Conservation (phyloP, 2,888 invertebrate species). For the Epirrhoe tristata region DNA sequence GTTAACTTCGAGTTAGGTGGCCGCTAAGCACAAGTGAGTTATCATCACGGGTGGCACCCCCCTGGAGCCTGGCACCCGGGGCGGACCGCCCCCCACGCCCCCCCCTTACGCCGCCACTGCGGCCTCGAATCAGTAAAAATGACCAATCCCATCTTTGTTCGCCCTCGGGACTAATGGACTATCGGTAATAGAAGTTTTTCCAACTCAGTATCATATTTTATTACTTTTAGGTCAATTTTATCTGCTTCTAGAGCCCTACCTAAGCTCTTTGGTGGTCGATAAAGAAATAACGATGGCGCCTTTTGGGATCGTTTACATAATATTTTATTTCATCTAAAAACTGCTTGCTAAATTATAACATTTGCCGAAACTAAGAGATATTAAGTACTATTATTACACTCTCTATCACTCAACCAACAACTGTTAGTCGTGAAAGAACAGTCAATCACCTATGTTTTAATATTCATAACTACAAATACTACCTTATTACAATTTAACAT, state of each 20-base stretch:
- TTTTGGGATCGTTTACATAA: slow-evolving; percentile 11
- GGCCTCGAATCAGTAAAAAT: background rate
- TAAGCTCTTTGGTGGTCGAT: background rate
- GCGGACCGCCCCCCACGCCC: too few relatives aligned
- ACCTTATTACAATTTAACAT: too few relatives aligned
- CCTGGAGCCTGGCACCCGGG: too few relatives aligned
- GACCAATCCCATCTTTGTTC: slow-evolving; percentile 26
- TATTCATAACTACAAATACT: too few relatives aligned
- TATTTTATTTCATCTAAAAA: background rate
- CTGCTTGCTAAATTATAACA: background rate
- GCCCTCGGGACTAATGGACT: slow-evolving; percentile 25
- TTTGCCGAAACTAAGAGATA: background rate
- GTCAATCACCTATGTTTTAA: too few relatives aligned
- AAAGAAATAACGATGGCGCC: slow-evolving; percentile 7
- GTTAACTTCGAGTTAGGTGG: too few relatives aligned
- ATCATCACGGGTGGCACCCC: too few relatives aligned
- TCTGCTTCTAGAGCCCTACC: background rate
- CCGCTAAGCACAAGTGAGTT: too few relatives aligned
- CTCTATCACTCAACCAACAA: background rate
- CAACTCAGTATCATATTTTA: slow-evolving; percentile 26
- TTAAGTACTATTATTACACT: background rate
- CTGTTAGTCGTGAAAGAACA: too few relatives aligned
- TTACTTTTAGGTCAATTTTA: background rate
- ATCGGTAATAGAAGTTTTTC: slow-evolving; percentile 30
- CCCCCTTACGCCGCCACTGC: too few relatives aligned